These are phyloP conservation scores for Phortica okadai DNA, from an alignment of 2,888 invertebrate species.

Conservation along the genomic window DNA sequence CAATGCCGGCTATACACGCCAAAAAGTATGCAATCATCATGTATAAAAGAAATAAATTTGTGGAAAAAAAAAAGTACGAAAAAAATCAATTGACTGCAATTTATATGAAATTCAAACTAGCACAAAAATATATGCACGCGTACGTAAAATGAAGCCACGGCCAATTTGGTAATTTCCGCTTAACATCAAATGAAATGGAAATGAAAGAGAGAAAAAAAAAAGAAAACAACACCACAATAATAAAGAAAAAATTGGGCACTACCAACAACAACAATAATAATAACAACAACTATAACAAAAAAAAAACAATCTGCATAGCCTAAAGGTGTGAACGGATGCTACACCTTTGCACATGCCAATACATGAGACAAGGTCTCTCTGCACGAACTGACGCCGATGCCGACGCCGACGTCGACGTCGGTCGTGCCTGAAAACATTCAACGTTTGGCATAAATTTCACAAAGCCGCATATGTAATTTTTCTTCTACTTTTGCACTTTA, in stretches of 20 bases:
- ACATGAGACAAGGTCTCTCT: slow-evolving; percentile 1
- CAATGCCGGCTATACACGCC: slow-evolving; percentile 25
- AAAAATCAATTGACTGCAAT: slow-evolving; percentile 68
- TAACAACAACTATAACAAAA: background rate
- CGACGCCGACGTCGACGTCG: background rate
- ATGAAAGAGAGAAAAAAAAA: background rate
- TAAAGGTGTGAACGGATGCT: slow-evolving; percentile 33
- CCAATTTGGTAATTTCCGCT: slow-evolving; percentile 66
- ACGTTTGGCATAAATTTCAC: slow-evolving; percentile 17
- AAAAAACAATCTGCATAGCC: background rate
- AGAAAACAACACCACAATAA: background rate
- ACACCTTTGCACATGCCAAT: background rate
- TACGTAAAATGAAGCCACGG: slow-evolving; percentile 63
- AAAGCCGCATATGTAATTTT: slow-evolving; percentile 17
- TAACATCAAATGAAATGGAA: slow-evolving; percentile 48
- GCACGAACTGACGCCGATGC: background rate
- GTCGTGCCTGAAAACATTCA: slow-evolving; percentile 19
- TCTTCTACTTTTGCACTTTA: background rate
- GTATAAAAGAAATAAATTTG: too few species aligned
- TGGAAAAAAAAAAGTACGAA: slow-evolving; percentile 19
- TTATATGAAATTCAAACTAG: slow-evolving; percentile 47
- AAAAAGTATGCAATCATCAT: slow-evolving; percentile 55
- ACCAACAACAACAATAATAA: background rate
- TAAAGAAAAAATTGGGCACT: slow-evolving; percentile 14
- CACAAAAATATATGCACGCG: slow-evolving; percentile 7